Evolutionary conservation across 1,140 invertebrate genomes (phyloP).

Genomic region (Oedothorax gibbosus): DNA sequence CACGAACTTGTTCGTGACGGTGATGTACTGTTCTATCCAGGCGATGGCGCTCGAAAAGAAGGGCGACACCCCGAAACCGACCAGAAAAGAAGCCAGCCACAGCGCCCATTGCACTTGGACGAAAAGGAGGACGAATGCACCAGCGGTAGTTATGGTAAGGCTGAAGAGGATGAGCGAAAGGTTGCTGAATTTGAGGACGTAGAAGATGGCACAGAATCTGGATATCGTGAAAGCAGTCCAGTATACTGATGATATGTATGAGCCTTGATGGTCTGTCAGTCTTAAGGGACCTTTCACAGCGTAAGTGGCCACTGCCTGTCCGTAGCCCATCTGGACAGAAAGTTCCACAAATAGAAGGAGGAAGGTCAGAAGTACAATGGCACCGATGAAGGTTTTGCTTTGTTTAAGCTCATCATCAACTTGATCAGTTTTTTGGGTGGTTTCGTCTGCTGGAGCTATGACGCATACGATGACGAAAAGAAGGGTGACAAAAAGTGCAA

Average conservation of each 20-base stretch:
- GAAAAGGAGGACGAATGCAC: slow-evolving; percentile 68
- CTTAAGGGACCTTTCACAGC: slow-evolving; percentile 65
- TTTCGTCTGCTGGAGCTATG: background rate
- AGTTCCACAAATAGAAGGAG: slow-evolving; percentile 70
- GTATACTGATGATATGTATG: slow-evolving; percentile 69
- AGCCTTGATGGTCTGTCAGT: slow-evolving; percentile 66
- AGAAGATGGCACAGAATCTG: slow-evolving; percentile 68
- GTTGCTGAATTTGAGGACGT: slow-evolving; percentile 66
- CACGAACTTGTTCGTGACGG: slow-evolving; percentile 70
- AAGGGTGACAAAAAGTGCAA: background rate
- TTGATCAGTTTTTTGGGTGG: background rate
- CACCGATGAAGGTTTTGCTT: background rate
- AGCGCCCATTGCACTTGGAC: slow-evolving; percentile 65
- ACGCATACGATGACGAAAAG: background rate
- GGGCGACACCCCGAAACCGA: slow-evolving; percentile 71
- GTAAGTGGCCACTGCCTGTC: slow-evolving; percentile 69
- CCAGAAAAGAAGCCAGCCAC: slow-evolving; percentile 65
- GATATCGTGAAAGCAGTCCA: slow-evolving; percentile 71
- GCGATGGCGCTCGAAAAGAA: slow-evolving; percentile 71
- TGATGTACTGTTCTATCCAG: slow-evolving; percentile 71
- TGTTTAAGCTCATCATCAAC: background rate
- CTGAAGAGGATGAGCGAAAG: slow-evolving; percentile 66
- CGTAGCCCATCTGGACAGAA: slow-evolving; percentile 71
- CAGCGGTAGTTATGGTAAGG: slow-evolving; percentile 66
- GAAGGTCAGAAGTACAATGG: slow-evolving; percentile 67